phyloP scores from a whole-genome alignment of 2,113 vertebrate species.

The Damaliscus lunatus region DNA sequence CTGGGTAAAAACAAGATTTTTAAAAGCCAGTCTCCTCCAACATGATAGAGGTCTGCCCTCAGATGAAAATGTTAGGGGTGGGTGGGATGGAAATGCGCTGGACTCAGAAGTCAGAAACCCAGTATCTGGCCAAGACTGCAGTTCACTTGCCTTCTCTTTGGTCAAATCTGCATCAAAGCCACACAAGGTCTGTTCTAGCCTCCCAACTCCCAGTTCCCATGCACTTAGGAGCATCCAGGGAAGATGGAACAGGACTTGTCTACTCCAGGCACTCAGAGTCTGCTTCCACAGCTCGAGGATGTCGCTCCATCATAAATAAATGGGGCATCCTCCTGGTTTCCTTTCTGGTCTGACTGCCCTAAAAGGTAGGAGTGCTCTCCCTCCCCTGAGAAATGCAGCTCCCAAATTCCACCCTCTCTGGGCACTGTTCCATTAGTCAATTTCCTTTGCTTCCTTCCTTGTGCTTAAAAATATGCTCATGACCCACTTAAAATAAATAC shows the following conservation, averaged over 20 bases:
- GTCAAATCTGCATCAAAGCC: background rate
- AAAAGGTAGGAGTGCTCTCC: background rate
- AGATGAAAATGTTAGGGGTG: background rate
- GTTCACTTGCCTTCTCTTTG: background rate
- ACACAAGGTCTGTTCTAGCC: background rate
- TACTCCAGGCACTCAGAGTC: background rate
- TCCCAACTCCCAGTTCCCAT: background rate
- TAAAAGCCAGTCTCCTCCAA: background rate
- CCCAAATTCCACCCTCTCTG: background rate
- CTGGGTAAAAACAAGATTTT: constrained; percentile 15
- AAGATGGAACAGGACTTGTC: background rate
- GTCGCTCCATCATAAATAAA: background rate
- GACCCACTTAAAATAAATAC: background rate
- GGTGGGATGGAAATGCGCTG: rapidly evolving
- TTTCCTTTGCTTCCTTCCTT: background rate
- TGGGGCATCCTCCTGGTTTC: background rate
- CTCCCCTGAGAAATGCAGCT: background rate
- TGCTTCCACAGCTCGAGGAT: background rate
- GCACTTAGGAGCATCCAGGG: background rate
- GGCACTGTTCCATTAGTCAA: background rate
- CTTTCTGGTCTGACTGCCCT: background rate
- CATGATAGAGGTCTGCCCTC: background rate
- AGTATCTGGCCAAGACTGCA: background rate
- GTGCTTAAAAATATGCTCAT: background rate
- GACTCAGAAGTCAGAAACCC: background rate